Base-by-base conservation (phyloP, 2,797 vertebrate genomes). In the Microchirus variegatus region DNA sequence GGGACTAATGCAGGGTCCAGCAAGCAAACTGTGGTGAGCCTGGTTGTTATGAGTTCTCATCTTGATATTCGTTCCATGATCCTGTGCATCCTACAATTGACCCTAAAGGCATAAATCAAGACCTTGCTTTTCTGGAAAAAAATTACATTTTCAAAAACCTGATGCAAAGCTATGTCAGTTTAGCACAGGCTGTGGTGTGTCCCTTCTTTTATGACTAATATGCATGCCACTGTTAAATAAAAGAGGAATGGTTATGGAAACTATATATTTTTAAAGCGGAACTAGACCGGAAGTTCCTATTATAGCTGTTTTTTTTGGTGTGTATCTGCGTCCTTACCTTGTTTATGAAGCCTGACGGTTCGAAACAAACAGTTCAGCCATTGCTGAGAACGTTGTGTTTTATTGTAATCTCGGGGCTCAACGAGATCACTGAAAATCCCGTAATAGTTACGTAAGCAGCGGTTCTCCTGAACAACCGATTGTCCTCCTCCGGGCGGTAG, bases 1-100 rank as follows among this genome's bases (percentile, higher is more conserved):
- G 69, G 80, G 67, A 84, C 84, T 91, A 86, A 87, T 71, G 61
- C 72, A 80, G 65, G 84, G 76, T 88, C 82, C 78, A 83, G 83
- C 81, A 73, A 77, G 70, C 87, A 87, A 84, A 77, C 68, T 44
- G 51, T 63, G 48, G 52, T 67, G 42, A 56, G 59, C 41, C 57
- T 52, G 35, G 13, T 67, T 53, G 56, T 65, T 70, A 83, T 84
- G 57, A 77, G 57, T 53, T 18, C 40, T 36, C 47, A 61, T 75
- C 37, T 76, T 59, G 76, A 77, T 76, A 80, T 70, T 65, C 66
- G 50, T 78, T 78, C 67, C 52, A 1, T 63, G 65, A 58, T 63
- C 53, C 43, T 60, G 45, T 67, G 68, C 63, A 62, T 51, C 63
- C 72, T 74, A 53, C 61, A 41, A 19, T 61, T 67, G 68, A 83